These are phyloP conservation scores for Myanophis thanlyinensis DNA, from an alignment of 2,113 vertebrate species.

Conservation along the genomic window DNA sequence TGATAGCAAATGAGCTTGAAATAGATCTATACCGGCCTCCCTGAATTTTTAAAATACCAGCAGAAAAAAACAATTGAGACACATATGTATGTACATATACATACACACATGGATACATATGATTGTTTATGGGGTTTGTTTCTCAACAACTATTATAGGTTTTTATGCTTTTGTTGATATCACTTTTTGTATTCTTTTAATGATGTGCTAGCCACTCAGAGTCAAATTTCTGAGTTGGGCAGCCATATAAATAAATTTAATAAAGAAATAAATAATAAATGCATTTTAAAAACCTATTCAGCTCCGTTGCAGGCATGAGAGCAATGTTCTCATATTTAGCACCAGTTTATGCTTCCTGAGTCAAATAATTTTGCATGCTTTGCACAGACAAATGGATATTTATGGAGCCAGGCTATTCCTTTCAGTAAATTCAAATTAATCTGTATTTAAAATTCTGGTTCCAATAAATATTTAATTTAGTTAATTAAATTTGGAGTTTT, in stretches of 20 bases:
- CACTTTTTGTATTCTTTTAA: neutral
- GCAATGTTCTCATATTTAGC: neutral
- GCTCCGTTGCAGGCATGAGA: neutral
- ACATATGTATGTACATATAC: too few species aligned
- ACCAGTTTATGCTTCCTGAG: neutral
- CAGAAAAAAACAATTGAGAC: too few species aligned
- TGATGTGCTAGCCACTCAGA: neutral
- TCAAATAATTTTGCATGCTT: neutral
- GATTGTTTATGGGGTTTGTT: neutral
- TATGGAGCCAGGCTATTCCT: neutral
- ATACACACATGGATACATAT: neutral
- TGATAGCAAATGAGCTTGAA: too few species aligned
- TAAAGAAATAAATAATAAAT: neutral
- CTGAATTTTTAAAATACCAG: too few species aligned
- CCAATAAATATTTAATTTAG: conserved; percentile 51
- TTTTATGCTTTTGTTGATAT: neutral
- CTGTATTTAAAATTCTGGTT: conserved; percentile 43
- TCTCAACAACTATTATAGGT: neutral
- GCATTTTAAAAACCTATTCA: neutral
- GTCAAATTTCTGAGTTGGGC: neutral
- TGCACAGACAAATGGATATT: neutral
- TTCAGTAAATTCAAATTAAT: conserved; percentile 34
- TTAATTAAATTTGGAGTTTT: conserved; percentile 59
- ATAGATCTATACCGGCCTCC: too few species aligned
- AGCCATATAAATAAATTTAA: neutral